A percentile compares a stretch with the other conserved stretches of the same genome.
These are phyloP conservation scores for Calameuta filiformis DNA, from an alignment of 2,888 invertebrate genomes.

Conservation along the genomic window DNA sequence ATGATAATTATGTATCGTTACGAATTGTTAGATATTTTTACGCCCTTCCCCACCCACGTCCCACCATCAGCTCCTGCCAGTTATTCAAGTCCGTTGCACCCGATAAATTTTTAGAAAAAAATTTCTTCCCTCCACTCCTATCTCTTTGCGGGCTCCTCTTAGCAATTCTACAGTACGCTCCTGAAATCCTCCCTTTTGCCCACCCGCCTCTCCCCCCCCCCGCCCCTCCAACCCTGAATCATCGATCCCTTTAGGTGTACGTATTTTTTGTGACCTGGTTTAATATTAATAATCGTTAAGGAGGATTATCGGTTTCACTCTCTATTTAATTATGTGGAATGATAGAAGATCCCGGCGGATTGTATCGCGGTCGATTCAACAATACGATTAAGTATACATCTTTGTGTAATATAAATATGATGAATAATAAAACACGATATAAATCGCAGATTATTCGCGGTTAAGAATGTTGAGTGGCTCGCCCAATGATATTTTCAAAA, in stretches of 20 bases:
- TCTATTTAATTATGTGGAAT: constrained; percentile 51
- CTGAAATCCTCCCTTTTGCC: background rate
- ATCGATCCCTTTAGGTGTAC: constrained; percentile 36
- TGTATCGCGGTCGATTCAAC: constrained; percentile 56
- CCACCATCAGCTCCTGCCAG: background rate
- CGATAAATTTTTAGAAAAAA: background rate
- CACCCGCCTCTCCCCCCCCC: background rate
- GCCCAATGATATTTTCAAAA: background rate
- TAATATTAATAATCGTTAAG: constrained; percentile 48
- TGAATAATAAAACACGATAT: constrained; percentile 53
- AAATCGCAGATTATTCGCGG: constrained; percentile 31
- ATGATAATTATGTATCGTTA: constrained; percentile 18
- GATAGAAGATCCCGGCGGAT: constrained; percentile 45
- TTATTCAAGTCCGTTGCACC: constrained; percentile 9
- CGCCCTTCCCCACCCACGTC: constrained; percentile 10
- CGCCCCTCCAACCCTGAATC: background rate
- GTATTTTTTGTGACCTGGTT: constrained; percentile 56
- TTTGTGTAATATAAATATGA: constrained; percentile 62
- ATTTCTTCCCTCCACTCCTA: background rate
- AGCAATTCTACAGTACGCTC: background rate
- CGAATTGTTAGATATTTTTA: constrained; percentile 32
- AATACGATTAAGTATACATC: constrained; percentile 58
- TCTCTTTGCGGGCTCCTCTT: background rate
- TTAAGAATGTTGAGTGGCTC: background rate
- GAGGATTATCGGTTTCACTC: constrained; percentile 42